A percentile compares a stretch with the other conserved stretches of the same genome.
Conservation (phyloP, 2,888 invertebrate genomes). For the Parnassius glacialis region DNA sequence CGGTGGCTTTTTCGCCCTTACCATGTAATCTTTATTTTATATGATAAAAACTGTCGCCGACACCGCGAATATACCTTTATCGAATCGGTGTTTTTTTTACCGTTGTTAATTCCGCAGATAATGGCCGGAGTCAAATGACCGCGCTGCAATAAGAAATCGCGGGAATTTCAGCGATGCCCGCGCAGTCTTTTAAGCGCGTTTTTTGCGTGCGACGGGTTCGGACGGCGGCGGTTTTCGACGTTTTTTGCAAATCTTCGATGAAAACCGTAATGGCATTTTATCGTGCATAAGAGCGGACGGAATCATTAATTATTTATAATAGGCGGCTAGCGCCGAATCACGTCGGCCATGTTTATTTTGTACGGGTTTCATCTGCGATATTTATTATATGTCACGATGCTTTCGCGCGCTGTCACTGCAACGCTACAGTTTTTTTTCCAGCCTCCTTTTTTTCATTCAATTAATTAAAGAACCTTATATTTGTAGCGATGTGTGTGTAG, state of each 20-base stretch:
- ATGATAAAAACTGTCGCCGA: slow-evolving; percentile 65
- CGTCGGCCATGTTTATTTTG: slow-evolving; percentile 60
- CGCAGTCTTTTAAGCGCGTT: slow-evolving; percentile 74
- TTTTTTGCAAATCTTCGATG: slow-evolving; percentile 74
- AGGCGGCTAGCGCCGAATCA: slow-evolving; percentile 74
- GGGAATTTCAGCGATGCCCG: slow-evolving; percentile 77
- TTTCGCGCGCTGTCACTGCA: slow-evolving; percentile 41
- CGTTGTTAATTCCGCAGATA: slow-evolving; percentile 77
- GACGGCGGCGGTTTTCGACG: slow-evolving; percentile 65
- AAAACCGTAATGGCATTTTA: slow-evolving; percentile 81
- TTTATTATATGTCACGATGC: slow-evolving; percentile 44
- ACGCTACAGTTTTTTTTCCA: slow-evolving; percentile 28
- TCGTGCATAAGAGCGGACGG: slow-evolving; percentile 77
- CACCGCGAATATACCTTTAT: slow-evolving; percentile 70
- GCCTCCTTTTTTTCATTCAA: too few relatives aligned
- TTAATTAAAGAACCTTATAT: too few relatives aligned
- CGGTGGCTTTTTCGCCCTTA: slow-evolving; percentile 53
- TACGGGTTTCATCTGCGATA: slow-evolving; percentile 43
- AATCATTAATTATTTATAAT: slow-evolving; percentile 82
- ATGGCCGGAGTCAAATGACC: slow-evolving; percentile 78
- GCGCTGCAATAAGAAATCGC: slow-evolving; percentile 69
- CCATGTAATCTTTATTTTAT: slow-evolving; percentile 63
- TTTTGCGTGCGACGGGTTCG: slow-evolving; percentile 65
- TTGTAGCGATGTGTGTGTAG: too few relatives aligned
- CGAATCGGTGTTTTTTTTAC: slow-evolving; percentile 69